Percentiles rank a stretch among this genome's conserved stretches.
Conservation (phyloP, 2,113 vertebrate genomes). For the Sciurus niger region DNA sequence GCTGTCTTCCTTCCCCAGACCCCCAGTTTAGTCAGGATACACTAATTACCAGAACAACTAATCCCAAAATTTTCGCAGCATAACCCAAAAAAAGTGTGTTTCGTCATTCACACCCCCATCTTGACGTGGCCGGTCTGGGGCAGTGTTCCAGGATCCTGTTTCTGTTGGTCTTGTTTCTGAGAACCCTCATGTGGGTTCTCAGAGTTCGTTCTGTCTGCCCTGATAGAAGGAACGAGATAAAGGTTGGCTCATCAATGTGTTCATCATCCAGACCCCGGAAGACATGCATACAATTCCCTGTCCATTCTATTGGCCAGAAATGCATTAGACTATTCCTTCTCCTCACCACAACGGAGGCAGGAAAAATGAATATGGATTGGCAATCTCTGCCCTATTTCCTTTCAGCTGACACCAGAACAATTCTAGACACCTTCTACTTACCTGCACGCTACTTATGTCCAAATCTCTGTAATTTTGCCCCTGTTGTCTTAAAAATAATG, state of each 20-base stretch:
- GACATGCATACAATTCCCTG: not conserved
- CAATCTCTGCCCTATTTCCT: not conserved
- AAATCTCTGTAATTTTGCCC: not conserved
- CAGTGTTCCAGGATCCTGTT: not conserved
- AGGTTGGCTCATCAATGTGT: not conserved
- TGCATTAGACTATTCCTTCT: not conserved
- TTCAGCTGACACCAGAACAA: not conserved
- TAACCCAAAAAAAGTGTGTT: not conserved
- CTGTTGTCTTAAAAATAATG: not conserved
- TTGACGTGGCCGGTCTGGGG: not conserved
- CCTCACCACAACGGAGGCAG: not conserved
- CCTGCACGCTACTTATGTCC: not conserved
- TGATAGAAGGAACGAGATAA: not conserved
- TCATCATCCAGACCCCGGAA: constrained; percentile 11
- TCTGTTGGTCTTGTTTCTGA: not conserved
- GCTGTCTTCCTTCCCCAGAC: not conserved
- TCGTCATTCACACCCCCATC: not conserved
- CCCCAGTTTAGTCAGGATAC: not conserved
- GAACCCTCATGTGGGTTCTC: not conserved
- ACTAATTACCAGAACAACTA: not conserved
- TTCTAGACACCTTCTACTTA: not conserved
- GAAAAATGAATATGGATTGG: not conserved
- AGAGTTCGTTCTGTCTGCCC: not conserved
- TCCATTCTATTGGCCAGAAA: not conserved
- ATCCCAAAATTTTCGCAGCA: not conserved